phyloP scores from a whole-genome alignment of 1,140 invertebrate species.

The Pseudomyrmex sp. region DNA sequence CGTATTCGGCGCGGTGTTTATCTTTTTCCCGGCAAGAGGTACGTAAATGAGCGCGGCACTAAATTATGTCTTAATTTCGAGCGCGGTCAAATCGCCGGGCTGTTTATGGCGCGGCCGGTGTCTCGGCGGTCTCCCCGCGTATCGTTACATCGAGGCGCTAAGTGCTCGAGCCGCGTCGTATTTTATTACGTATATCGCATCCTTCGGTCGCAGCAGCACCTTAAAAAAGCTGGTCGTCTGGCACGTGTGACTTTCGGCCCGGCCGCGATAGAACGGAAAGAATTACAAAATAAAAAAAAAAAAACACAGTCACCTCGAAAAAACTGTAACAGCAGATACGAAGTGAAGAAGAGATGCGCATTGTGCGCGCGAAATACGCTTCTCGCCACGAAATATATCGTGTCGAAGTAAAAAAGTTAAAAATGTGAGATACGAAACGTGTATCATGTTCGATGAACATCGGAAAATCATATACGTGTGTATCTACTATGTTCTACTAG shows the following conservation, averaged over 20 bases:
- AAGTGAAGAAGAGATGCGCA: too few relatives aligned
- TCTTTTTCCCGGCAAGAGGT: constrained; percentile 67
- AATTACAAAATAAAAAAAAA: constrained; percentile 21
- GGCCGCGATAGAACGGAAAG: constrained; percentile 17
- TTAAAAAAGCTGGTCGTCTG: constrained; percentile 61
- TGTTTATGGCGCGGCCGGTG: constrained; percentile 50
- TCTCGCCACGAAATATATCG: not conserved
- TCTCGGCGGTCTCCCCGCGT: constrained; percentile 20
- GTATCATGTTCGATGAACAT: too few relatives aligned
- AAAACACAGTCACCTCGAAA: not conserved
- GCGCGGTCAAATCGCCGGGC: constrained; percentile 41
- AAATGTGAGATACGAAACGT: too few relatives aligned
- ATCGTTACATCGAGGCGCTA: constrained; percentile 64
- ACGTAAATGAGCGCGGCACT: constrained; percentile 66
- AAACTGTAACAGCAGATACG: too few relatives aligned
- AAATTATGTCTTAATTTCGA: constrained; percentile 73
- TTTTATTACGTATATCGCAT: constrained; percentile 58
- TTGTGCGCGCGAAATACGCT: too few relatives aligned
- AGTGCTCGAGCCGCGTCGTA: constrained; percentile 59
- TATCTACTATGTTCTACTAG: too few relatives aligned
- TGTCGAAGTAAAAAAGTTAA: too few relatives aligned
- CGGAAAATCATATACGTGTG: too few relatives aligned
- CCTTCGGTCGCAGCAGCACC: not conserved
- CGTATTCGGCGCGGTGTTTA: constrained; percentile 62
- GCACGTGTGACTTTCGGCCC: constrained; percentile 21